Conservation (phyloP, 2,113 vertebrate genomes). For the Hucho hucho region DNA sequence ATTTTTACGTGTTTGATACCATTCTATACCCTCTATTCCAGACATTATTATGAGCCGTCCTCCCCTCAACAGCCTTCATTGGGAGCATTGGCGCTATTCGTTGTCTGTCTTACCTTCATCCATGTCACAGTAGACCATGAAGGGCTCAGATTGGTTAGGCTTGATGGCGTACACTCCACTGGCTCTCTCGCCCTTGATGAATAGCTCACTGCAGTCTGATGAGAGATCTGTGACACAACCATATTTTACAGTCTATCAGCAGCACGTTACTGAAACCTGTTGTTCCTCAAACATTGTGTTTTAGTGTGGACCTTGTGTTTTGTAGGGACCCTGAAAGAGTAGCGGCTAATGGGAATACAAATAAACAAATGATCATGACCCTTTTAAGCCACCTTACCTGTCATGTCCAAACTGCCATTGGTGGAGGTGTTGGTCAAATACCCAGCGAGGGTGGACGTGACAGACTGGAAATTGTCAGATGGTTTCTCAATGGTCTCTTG, state of each 20-base stretch:
- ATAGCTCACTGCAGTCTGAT: slow-evolving; percentile 80
- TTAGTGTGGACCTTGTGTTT: background rate
- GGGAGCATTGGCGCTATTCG: background rate
- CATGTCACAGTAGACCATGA: slow-evolving; percentile 84
- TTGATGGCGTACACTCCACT: slow-evolving; percentile 81
- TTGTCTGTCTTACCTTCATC: slow-evolving; percentile 72
- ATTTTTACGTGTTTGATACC: too few relatives aligned
- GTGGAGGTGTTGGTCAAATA: slow-evolving; percentile 53
- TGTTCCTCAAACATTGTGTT: background rate
- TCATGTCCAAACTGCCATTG: slow-evolving; percentile 12
- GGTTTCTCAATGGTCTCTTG: slow-evolving; percentile 71
- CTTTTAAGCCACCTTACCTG: background rate
- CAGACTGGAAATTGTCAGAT: slow-evolving; percentile 47
- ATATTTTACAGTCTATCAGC: background rate
- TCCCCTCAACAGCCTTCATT: background rate
- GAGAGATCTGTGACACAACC: slow-evolving; percentile 58
- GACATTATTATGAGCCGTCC: too few relatives aligned
- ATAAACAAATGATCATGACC: background rate
- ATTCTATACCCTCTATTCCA: too few relatives aligned
- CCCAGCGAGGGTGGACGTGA: slow-evolving; percentile 56
- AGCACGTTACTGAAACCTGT: background rate
- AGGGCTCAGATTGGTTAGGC: slow-evolving; percentile 74
- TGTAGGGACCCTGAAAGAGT: background rate
- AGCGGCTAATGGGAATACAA: background rate
- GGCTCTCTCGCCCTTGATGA: slow-evolving; percentile 61